Evolutionary conservation across 2,888 invertebrate species (phyloP).

Genomic region (Tetrapedia diversipes): DNA sequence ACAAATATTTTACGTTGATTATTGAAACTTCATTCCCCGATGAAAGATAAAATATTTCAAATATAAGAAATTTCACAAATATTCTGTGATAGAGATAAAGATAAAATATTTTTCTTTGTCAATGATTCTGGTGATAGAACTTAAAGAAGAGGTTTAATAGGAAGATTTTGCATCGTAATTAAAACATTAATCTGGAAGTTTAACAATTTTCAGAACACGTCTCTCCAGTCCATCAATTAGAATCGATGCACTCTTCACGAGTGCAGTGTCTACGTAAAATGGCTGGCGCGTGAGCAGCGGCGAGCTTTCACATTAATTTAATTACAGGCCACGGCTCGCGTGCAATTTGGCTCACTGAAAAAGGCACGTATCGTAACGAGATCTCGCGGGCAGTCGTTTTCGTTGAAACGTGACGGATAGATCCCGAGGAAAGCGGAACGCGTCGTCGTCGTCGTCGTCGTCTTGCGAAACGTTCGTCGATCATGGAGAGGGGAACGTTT

Average conservation of each 20-base stretch:
- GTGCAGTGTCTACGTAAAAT: neutral
- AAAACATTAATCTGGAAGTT: neutral
- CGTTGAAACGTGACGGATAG: neutral
- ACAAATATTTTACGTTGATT: too few relatives aligned
- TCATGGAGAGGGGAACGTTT: neutral
- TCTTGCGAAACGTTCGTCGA: neutral
- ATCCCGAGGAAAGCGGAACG: neutral
- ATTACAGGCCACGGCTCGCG: conserved; percentile 15
- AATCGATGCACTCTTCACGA: neutral
- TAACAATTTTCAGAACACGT: neutral
- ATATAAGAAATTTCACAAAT: too few relatives aligned
- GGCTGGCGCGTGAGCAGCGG: neutral
- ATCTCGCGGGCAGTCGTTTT: neutral
- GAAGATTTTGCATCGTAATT: too few relatives aligned
- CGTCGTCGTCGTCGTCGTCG: neutral
- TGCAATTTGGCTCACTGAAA: conserved; percentile 19
- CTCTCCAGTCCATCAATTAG: too few relatives aligned
- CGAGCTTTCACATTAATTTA: conserved; percentile 24
- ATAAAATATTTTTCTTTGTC: too few relatives aligned
- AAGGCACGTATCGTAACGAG: conserved; percentile 23
- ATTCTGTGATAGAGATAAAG: too few relatives aligned
- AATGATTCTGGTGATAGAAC: too few relatives aligned
- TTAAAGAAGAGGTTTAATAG: too few relatives aligned
- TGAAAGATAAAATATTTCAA: too few relatives aligned
- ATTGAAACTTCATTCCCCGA: too few relatives aligned